Conservation (phyloP, 2,888 invertebrate species). For the Thelaira solivaga region DNA sequence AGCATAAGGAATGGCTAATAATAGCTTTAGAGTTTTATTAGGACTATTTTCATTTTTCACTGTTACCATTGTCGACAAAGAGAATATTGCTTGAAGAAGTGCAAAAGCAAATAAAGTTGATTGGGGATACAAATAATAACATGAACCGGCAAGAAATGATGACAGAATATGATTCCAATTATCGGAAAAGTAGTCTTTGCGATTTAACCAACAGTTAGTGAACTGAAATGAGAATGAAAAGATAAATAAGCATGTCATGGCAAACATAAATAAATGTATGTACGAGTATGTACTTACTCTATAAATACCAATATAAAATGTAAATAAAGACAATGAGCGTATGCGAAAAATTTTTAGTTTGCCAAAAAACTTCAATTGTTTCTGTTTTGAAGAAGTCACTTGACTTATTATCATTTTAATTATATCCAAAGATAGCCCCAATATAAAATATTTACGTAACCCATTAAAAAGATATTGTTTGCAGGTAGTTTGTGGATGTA, state of each 20-base stretch:
- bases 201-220: conserved; percentile 66
- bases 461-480: conserved; percentile 63
- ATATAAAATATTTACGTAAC: conserved; percentile 66
- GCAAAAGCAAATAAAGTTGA: conserved; percentile 67
- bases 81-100: conserved; percentile 64
- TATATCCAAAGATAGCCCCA: conserved; percentile 69
- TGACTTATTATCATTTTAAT: conserved; percentile 64
- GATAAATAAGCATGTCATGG: not conserved
- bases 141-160: conserved; percentile 69
- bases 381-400: not conserved
- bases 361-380: conserved; percentile 30
- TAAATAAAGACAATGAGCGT: conserved; percentile 66
- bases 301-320: conserved; percentile 70
- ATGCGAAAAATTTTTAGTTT: conserved; percentile 62
- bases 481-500: conserved; percentile 41
- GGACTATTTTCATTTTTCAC: not conserved
- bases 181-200: not conserved
- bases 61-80: conserved; percentile 62
- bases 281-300: conserved; percentile 65
- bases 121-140: conserved; percentile 68
- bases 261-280: not conserved
- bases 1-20: conserved; percentile 64
- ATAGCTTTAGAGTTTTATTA: not conserved
- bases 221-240: conserved; percentile 61
- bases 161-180: conserved; percentile 65